Evolutionary conservation across 2,113 vertebrate genomes (phyloP).

Genomic region (Oncorhynchus nerka): DNA sequence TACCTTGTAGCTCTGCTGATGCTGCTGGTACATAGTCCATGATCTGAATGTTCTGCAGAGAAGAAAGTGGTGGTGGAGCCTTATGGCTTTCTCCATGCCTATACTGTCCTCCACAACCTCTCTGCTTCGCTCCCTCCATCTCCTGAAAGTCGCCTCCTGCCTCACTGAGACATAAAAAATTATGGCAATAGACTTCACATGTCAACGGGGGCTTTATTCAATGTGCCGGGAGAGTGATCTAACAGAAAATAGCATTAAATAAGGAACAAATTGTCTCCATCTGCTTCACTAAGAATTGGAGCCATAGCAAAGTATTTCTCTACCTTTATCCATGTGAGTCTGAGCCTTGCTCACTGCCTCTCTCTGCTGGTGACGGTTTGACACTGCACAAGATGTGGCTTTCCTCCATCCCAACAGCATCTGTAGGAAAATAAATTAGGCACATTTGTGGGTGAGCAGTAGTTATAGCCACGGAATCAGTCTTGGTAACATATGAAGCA

Average conservation of each 20-base stretch:
- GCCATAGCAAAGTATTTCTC: conserved; percentile 5
- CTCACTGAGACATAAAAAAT: conserved; percentile 48
- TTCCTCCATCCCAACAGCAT: conserved; percentile 76
- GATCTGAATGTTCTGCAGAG: conserved; percentile 65
- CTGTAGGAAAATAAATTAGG: conserved; percentile 31
- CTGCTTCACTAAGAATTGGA: no score
- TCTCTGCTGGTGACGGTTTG: conserved; percentile 63
- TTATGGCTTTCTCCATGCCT: conserved; percentile 62
- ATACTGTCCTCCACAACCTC: conserved; percentile 56
- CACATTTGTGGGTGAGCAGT: background rate
- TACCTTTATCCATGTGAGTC: conserved; percentile 71
- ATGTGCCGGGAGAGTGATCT: no score
- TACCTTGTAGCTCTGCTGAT: conserved; percentile 73
- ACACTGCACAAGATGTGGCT: conserved; percentile 13
- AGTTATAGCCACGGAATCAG: background rate
- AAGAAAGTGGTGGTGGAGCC: conserved; percentile 64
- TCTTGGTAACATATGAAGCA: background rate
- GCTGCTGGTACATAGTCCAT: conserved; percentile 74
- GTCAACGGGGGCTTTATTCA: no score
- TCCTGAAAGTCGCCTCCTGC: conserved; percentile 67
- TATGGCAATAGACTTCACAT: no score
- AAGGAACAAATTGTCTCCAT: no score
- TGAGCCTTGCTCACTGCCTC: conserved; percentile 63
- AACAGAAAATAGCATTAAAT: no score
- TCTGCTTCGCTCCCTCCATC: conserved; percentile 70